These are phyloP conservation scores for Micrasema minimum DNA, from an alignment of 1,140 invertebrate genomes.

Conservation along the genomic window DNA sequence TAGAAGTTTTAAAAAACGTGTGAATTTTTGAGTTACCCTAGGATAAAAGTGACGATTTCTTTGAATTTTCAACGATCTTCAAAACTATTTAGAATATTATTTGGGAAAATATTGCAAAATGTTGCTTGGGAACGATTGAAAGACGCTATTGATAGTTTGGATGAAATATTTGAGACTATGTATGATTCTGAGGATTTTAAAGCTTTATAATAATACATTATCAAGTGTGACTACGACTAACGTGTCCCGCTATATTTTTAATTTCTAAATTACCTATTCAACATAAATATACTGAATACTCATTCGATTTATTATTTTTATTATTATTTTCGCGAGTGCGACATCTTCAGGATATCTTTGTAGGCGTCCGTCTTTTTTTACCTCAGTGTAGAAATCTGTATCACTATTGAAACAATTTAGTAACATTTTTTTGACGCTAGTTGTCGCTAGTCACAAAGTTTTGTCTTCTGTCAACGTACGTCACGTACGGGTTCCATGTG, in stretches of 20 bases:
- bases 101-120: conserved; percentile 32
- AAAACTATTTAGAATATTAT: conserved; percentile 18
- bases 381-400: too few species aligned
- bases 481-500: conserved; percentile 7
- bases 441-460: neutral
- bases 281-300: too few species aligned
- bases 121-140: conserved; percentile 31
- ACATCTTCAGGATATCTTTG: too few species aligned
- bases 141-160: conserved; percentile 29
- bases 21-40: conserved; percentile 16
- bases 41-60: conserved; percentile 25
- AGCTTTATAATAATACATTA: too few species aligned
- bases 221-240: too few species aligned
- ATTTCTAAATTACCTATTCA: too few species aligned
- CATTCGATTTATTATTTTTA: too few species aligned
- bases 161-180: conserved; percentile 16
- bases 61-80: conserved; percentile 27
- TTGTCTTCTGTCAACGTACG: conserved; percentile 12
- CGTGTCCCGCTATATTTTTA: too few species aligned
- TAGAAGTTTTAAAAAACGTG: conserved; percentile 22
- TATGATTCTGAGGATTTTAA: too few species aligned
- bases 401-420: too few species aligned
- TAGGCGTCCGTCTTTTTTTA: too few species aligned
- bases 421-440: neutral
- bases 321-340: too few species aligned